Evolutionary conservation across 2,888 invertebrate species (phyloP).

Genomic region (Trachelus iudaicus): DNA sequence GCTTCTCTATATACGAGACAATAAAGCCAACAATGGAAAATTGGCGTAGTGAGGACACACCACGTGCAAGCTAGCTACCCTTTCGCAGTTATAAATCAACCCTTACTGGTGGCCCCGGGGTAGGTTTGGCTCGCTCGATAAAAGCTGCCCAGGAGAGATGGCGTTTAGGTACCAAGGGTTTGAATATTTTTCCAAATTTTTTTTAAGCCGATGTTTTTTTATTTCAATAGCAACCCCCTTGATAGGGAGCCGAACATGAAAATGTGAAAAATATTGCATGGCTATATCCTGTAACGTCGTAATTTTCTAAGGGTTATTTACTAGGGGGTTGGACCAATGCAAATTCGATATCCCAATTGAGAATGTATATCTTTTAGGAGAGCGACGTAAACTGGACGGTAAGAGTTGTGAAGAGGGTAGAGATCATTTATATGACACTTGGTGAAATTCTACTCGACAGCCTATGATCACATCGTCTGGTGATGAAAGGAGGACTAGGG

Average conservation of each 20-base stretch:
- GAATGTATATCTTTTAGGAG: neutral
- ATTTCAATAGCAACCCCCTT: neutral
- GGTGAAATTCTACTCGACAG: neutral
- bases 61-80: neutral
- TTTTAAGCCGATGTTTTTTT: neutral
- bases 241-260: neutral
- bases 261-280: neutral
- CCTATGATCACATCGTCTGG: neutral
- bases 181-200: neutral
- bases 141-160: constrained; percentile 10
- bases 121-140: constrained; percentile 14
- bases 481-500: neutral
- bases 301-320: neutral
- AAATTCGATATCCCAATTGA: neutral
- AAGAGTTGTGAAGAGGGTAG: neutral
- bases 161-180: neutral
- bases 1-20: neutral
- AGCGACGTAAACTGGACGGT: neutral
- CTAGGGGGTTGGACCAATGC: neutral
- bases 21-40: neutral
- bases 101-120: neutral
- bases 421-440: neutral
- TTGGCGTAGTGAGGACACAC: neutral
- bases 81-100: constrained; percentile 13
- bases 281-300: neutral